phyloP scores from a whole-genome alignment of 2,888 invertebrate genomes.

The Coenonympha arcania region DNA sequence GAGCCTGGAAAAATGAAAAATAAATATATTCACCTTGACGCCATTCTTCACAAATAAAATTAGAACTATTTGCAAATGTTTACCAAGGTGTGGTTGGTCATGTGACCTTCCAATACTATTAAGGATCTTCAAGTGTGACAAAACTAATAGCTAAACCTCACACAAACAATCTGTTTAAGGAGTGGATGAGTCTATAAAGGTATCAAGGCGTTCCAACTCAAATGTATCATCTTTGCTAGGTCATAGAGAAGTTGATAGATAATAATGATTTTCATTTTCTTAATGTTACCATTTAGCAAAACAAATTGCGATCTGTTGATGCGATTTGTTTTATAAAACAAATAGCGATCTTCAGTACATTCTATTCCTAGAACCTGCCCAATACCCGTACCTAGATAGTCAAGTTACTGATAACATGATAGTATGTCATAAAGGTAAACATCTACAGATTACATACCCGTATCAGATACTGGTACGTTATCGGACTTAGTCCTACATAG shows the following conservation, averaged over 20 bases:
- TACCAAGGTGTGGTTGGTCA: background rate
- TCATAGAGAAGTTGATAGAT: too few species aligned
- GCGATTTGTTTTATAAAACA: background rate
- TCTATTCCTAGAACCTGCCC: background rate
- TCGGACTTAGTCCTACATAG: slow-evolving; percentile 1
- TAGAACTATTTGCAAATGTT: background rate
- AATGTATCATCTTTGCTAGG: background rate
- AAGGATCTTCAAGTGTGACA: too few species aligned
- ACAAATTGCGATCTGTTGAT: background rate
- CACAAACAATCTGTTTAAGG: too few species aligned
- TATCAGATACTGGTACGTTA: background rate
- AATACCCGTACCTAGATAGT: background rate
- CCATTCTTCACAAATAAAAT: background rate
- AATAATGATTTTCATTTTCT: too few species aligned
- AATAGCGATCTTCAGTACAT: background rate
- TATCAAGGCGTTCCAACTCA: too few species aligned
- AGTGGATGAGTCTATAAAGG: too few species aligned
- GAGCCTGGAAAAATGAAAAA: slow-evolving; percentile 37
- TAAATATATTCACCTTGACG: background rate
- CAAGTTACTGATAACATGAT: too few species aligned
- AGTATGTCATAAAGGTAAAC: too few species aligned
- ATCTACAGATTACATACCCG: background rate
- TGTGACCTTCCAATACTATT: background rate
- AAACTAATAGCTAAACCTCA: too few species aligned
- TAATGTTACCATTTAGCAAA: background rate